A percentile compares a stretch with the other conserved stretches of the same genome.
phyloP scores from a whole-genome alignment of 92 coral and sea anemone genomes.

The Phenganax marumi region DNA sequence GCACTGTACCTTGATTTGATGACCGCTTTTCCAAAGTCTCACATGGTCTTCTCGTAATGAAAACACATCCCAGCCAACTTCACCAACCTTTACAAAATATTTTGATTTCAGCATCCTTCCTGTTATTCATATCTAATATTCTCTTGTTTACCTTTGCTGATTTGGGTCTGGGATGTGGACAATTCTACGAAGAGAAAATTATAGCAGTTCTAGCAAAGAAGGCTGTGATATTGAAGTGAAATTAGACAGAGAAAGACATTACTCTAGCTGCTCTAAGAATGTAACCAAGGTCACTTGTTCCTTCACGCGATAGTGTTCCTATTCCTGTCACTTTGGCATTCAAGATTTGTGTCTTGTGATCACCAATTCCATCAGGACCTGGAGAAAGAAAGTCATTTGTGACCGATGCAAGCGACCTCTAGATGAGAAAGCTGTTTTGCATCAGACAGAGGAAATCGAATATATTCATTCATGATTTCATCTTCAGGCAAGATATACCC shows the following conservation, averaged over 20 bases:
- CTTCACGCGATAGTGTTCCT: constrained; percentile 95
- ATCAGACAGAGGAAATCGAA: background rate
- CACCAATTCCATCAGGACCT: constrained; percentile 95
- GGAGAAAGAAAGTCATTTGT: background rate
- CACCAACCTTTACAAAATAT: constrained; percentile 65
- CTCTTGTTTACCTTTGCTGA: constrained; percentile 65
- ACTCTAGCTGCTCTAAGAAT: constrained; percentile 90
- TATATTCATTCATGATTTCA: background rate
- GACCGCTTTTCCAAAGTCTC: constrained; percentile 73
- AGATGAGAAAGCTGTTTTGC: background rate
- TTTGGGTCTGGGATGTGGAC: constrained; percentile 81
- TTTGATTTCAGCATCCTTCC: background rate
- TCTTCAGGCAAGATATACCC: background rate
- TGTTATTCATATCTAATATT: background rate
- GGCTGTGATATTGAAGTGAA: background rate
- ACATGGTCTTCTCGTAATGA: constrained; percentile 40
- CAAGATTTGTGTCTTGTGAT: constrained; percentile 74
- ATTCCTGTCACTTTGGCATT: constrained; percentile 77
- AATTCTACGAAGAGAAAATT: constrained; percentile 52
- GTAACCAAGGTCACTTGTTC: constrained; percentile 87
- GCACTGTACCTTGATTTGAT: constrained; percentile 74
- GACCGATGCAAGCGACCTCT: background rate
- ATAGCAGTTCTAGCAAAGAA: background rate
- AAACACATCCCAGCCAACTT: constrained; percentile 91
- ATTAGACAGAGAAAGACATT: background rate